Evolutionary conservation across 2,113 vertebrate genomes (phyloP), one percentile per base, ranked within the genome.

Genomic region (Opisthocomus hoazin): DNA sequence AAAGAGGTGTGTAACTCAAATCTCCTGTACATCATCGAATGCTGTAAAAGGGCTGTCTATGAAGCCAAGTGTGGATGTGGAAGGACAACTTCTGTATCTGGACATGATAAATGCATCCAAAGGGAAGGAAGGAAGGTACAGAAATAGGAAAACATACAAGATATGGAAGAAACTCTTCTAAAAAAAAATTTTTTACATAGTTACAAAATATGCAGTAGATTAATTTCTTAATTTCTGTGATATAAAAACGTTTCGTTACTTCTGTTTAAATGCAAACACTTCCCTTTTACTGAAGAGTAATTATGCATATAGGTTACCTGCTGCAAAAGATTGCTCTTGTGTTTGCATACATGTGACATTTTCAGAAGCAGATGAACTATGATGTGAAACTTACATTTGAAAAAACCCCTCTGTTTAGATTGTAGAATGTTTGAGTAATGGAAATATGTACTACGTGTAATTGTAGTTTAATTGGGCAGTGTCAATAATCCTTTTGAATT

Each of bases 401-500:
- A 30, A 71, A 65, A 79, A 45, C 2, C 11, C 9, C 34, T 50
- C 15, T 65, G 50, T 88, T 64, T 89, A 54, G 58, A 57, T 45
- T 78, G 69, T 78, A 86, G 57, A 48, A 45, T 45, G 13, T 83
- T 75, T 78, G 39, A 74, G 30, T 94, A 63, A 84, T 82, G 91
- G 70, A 71, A 87, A 51, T 39, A 34, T n/a, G 37, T 50, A 34
- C 84, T 96, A 50, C 29, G 7, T 82, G 60, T 92, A 83, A 83
- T 87, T 70, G 85, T 86, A 68, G 22, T 86, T 87, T 96, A 92
- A 84, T 82, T 89, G 70, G 22, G 23, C 58, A 79, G 61, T 84
- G 70, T 84, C 87, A 69, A 4, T 90, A 97, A 92, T 94, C 32
- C 77, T 86, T 85, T 84, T 80, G 51, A 94, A 90, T 78, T 57